Evolutionary conservation across 2,113 vertebrate species (phyloP).

Genomic region (Gymnobelideus leadbeateri): DNA sequence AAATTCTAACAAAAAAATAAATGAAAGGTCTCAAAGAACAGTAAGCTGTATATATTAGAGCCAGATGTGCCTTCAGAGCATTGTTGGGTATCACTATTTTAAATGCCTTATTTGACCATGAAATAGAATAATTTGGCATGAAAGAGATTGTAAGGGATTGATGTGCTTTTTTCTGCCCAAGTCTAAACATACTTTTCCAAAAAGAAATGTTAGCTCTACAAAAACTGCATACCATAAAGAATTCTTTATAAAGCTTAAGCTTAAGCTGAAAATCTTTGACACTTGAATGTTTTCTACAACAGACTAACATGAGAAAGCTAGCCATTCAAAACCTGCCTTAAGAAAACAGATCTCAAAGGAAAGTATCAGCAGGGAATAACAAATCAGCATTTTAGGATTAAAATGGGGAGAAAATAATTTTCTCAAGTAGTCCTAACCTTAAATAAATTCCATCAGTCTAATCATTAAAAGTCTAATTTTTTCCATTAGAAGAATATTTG

Average conservation of each 20-base stretch:
- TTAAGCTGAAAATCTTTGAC: constrained; percentile 31
- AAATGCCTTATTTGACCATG: constrained; percentile 21
- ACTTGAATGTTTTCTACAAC: constrained; percentile 17
- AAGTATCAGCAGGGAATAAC: not conserved
- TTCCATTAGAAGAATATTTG: not conserved
- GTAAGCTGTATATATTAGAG: not conserved
- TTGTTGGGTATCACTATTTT: constrained; percentile 39
- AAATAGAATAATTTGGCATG: constrained; percentile 38
- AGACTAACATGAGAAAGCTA: not conserved
- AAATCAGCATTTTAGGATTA: not conserved
- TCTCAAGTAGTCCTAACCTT: constrained; percentile 12
- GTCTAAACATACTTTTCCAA: constrained; percentile 4
- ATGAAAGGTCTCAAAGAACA: constrained; percentile 17
- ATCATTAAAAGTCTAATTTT: constrained; percentile 42
- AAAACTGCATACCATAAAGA: not conserved
- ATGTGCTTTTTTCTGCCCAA: not conserved
- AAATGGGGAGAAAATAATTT: not conserved
- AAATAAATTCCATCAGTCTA: constrained; percentile 34
- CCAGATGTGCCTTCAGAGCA: not conserved
- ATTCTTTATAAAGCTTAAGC: not conserved
- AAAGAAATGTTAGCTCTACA: constrained; percentile 23
- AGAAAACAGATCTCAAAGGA: not conserved
- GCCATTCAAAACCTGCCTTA: constrained; percentile 21
- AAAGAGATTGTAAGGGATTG: constrained; percentile 8
- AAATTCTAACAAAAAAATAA: constrained; percentile 40